These are phyloP conservation scores for Apistogramma diplotaenia DNA, from an alignment of 2,113 vertebrate genomes.

Conservation along the genomic window DNA sequence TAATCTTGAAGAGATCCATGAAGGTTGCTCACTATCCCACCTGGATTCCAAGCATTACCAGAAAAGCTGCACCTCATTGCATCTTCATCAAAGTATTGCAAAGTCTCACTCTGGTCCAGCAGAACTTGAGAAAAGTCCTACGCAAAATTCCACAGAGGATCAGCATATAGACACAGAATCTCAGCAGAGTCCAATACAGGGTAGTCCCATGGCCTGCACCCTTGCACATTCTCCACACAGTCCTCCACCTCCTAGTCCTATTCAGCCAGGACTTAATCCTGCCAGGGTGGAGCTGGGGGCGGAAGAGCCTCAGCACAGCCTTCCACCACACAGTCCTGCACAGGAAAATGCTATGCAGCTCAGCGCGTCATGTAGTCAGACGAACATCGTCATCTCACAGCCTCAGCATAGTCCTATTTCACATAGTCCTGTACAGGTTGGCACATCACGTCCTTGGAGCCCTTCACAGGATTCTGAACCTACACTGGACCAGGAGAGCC, in stretches of 20 bases:
- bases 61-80: neutral
- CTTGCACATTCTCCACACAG: neutral
- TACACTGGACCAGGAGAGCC: conserved; percentile 47
- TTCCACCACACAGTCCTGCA: neutral
- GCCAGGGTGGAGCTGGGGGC: neutral
- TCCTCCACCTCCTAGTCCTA: neutral
- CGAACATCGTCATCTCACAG: neutral
- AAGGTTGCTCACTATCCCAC: neutral
- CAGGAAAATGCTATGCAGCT: neutral
- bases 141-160: neutral
- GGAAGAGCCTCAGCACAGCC: neutral
- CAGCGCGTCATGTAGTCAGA: neutral
- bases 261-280: neutral
- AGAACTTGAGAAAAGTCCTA: neutral
- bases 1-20: neutral
- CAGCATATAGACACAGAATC: neutral
- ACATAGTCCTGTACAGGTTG: neutral
- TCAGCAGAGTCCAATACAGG: neutral
- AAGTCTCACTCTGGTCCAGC: neutral
- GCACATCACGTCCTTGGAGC: neutral
- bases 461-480: neutral
- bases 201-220: neutral
- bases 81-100: neutral
- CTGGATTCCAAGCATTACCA: neutral
- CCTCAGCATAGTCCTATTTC: neutral